Conservation (phyloP, 1,140 invertebrate species). For the Eriosoma lanigerum region DNA sequence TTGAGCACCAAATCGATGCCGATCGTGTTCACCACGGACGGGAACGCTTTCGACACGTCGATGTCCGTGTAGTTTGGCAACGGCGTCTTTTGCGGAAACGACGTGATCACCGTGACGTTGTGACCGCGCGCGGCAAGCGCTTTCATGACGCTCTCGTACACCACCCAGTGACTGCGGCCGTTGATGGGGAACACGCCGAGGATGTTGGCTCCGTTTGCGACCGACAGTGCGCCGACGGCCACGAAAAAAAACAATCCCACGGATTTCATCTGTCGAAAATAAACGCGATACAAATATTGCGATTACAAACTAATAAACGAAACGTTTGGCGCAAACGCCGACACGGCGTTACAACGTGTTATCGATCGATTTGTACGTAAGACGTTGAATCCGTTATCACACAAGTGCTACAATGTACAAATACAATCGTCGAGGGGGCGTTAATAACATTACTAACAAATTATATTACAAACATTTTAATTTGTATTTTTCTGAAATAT, state of each 20-base stretch:
- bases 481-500: no score
- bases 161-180: slow-evolving; percentile 57
- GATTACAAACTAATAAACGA: no score
- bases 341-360: no score
- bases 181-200: slow-evolving; percentile 57
- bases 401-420: no score
- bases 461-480: no score
- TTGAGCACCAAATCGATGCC: slow-evolving; percentile 16
- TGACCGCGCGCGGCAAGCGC: slow-evolving; percentile 57
- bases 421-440: no score
- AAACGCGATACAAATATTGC: no score
- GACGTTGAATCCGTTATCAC: no score
- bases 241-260: slow-evolving; percentile 15
- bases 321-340: no score
- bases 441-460: no score
- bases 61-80: slow-evolving; percentile 63
- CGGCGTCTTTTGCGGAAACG: slow-evolving; percentile 60
- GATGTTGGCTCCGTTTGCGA: slow-evolving; percentile 53
- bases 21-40: background rate
- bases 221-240: background rate
- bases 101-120: slow-evolving; percentile 56
- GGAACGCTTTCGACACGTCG: slow-evolving; percentile 37
- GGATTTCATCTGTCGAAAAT: slow-evolving; percentile 40
- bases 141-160: slow-evolving; percentile 57
- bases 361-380: no score